These are phyloP conservation scores for Pelagia noctiluca DNA, from an alignment of 30 jellyfish, hydroid and myxozoan species.

Conservation along the genomic window DNA sequence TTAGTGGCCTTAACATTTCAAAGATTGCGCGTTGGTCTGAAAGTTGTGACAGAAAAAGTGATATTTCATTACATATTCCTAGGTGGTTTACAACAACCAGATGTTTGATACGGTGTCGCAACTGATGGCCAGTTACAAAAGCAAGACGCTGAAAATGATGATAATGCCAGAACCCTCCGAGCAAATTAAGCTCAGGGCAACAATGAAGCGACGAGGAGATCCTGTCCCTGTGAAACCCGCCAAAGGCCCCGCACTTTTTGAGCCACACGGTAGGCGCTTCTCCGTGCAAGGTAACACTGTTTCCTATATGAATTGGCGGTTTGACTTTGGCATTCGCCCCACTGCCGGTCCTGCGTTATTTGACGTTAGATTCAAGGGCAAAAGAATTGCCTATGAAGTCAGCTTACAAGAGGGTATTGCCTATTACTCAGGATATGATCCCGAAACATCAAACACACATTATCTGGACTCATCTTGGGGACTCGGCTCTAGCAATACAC, in stretches of 20 bases:
- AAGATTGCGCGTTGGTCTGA: no score
- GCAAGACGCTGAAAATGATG: conserved; percentile 31
- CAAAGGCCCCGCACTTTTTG: conserved; percentile 72
- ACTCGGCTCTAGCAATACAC: conserved; percentile 54
- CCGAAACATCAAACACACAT: conserved; percentile 58
- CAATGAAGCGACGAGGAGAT: conserved; percentile 58
- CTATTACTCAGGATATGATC: conserved; percentile 65
- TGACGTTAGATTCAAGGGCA: conserved; percentile 52
- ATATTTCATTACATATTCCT: background rate
- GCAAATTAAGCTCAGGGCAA: conserved; percentile 17
- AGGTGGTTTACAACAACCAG: conserved; percentile 67
- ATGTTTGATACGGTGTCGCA: conserved; percentile 37
- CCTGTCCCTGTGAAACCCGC: conserved; percentile 30
- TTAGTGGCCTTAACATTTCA: no score
- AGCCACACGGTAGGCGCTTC: conserved; percentile 71
- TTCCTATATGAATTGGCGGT: conserved; percentile 62
- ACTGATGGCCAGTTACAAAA: conserved; percentile 50
- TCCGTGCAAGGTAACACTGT: conserved; percentile 41
- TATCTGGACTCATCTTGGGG: conserved; percentile 63
- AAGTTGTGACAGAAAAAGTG: no score
- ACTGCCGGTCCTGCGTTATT: conserved; percentile 58
- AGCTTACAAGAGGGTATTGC: conserved; percentile 74
- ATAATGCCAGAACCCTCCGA: conserved; percentile 50
- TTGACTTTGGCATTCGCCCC: conserved; percentile 57
- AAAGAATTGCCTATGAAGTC: conserved; percentile 72